Percentiles rank a stretch among this genome's conserved stretches.
These are phyloP conservation scores for Coregonus ussuriensis DNA, from an alignment of 2,797 vertebrate genomes.

Conservation along the genomic window DNA sequence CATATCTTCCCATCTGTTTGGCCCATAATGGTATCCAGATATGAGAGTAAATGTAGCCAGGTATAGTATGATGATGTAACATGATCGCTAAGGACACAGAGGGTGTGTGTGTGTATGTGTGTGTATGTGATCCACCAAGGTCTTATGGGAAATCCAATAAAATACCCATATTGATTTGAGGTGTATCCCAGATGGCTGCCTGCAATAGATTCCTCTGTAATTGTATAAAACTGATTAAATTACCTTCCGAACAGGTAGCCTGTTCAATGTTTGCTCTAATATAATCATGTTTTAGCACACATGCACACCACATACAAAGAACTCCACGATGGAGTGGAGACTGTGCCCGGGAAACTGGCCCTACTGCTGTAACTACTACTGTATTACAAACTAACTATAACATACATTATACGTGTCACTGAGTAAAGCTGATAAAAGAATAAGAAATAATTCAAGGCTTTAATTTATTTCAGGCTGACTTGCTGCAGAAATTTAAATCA, in stretches of 20 bases:
- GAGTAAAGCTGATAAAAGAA: background rate
- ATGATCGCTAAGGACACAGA: background rate
- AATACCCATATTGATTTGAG: background rate
- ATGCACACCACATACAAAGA: background rate
- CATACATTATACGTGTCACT: background rate
- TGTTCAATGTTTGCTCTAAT: background rate
- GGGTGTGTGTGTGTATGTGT: background rate
- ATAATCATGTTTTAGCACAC: background rate
- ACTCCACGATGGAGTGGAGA: background rate
- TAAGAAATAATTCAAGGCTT: background rate
- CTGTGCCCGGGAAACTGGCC: background rate
- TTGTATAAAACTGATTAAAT: background rate
- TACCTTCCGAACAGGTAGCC: background rate
- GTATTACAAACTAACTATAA: background rate
- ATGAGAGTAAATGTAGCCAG: background rate
- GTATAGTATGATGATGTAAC: background rate
- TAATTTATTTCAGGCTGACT: background rate
- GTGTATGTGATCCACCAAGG: background rate
- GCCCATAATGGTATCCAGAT: background rate
- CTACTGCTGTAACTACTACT: too few relatives aligned
- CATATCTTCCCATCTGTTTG: background rate
- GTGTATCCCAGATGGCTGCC: background rate
- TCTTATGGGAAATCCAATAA: background rate
- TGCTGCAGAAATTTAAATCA: background rate
- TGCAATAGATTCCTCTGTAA: background rate